phyloP scores from a whole-genome alignment of 2,888 invertebrate genomes.

The Latheticus oryzae region DNA sequence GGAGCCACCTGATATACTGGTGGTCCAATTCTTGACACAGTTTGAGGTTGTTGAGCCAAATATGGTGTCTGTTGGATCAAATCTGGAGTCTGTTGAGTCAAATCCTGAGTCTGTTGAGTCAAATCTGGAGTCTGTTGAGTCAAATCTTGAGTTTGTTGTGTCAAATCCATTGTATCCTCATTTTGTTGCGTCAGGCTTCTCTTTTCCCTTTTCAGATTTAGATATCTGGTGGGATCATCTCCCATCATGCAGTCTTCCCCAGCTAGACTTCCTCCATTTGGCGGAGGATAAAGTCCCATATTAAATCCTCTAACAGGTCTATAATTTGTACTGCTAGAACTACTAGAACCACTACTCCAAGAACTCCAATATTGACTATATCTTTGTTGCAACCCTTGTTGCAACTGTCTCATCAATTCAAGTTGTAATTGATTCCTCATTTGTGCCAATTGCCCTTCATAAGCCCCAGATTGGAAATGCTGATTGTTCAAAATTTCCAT shows the following conservation, averaged over 20 bases:
- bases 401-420: slow-evolving; percentile 58
- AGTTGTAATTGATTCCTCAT: slow-evolving; percentile 58
- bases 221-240: slow-evolving; percentile 37
- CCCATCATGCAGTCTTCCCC: slow-evolving; percentile 41
- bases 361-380: slow-evolving; percentile 54
- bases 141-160: slow-evolving; percentile 44
- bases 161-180: slow-evolving; percentile 48
- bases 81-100: slow-evolving; percentile 46
- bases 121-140: slow-evolving; percentile 39
- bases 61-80: slow-evolving; percentile 23
- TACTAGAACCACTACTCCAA: slow-evolving; percentile 48
- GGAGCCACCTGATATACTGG: no score
- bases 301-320: slow-evolving; percentile 49
- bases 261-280: background rate
- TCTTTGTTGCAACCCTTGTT: slow-evolving; percentile 58
- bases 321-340: slow-evolving; percentile 46
- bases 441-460: slow-evolving; percentile 53
- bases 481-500: slow-evolving; percentile 53
- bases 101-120: slow-evolving; percentile 39
- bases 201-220: no score
- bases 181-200: slow-evolving; percentile 50
- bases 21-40: slow-evolving; percentile 10
- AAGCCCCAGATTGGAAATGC: slow-evolving; percentile 43
- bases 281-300: slow-evolving; percentile 2
- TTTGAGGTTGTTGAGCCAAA: slow-evolving; percentile 31